These are phyloP conservation scores for zebrafish (Danio rerio) DNA, from an alignment of 2,113 vertebrate species.

Conservation along the genomic window GRCz12tu NC_133186.1:43181501-43182000, in stretches of 20 bases:
- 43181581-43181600: no score
- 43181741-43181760: neutral
- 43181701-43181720: neutral
- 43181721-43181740: neutral
- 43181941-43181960: neutral
- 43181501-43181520: no score
- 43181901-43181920: neutral
- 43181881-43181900: neutral
- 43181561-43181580: no score
- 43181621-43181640: no score
- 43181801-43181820: neutral
- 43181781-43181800: neutral
- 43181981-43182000: slow-evolving; percentile 10
- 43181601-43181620: no score
- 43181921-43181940: neutral
- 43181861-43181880: neutral
- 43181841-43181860: neutral
- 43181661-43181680: no score
- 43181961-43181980: slow-evolving; percentile 4
- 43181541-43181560: no score
- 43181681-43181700: no score
- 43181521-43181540: no score
- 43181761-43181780: no score
- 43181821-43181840: neutral
- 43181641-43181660: no score